A percentile compares a stretch with the other conserved stretches of the same genome.
Conservation (phyloP, 2,888 invertebrate species). For the Pheosia gnoma region DNA sequence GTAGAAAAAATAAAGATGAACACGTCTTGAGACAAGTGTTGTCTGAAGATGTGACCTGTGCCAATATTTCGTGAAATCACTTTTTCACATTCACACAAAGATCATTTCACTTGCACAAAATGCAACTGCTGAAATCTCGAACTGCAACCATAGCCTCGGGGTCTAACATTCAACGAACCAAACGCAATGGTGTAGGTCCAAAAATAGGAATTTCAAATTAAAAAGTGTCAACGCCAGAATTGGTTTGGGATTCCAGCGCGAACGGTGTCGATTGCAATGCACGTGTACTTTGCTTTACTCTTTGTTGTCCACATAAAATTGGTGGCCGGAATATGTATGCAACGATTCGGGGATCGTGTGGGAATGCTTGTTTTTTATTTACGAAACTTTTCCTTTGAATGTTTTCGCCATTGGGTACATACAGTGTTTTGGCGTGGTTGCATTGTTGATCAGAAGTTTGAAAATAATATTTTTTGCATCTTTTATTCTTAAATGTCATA, state of each 20-base stretch:
- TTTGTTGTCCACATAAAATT: constrained; percentile 28
- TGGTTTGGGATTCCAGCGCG: constrained; percentile 33
- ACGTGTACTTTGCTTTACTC: constrained; percentile 35
- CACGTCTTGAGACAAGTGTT: not conserved
- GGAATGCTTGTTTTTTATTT: not conserved
- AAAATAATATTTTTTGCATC: no score
- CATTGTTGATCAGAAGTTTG: no score
- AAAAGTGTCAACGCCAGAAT: constrained; percentile 59
- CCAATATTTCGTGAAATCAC: not conserved
- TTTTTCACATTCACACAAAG: not conserved
- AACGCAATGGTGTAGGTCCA: constrained; percentile 23
- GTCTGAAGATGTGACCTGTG: not conserved
- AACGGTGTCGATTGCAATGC: constrained; percentile 50
- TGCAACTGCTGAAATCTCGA: not conserved
- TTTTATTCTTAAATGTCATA: no score
- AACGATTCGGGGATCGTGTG: constrained; percentile 8
- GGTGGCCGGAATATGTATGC: constrained; percentile 30
- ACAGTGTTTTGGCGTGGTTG: no score
- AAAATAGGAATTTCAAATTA: constrained; percentile 54
- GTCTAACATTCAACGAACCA: constrained; percentile 17
- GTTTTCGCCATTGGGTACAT: not conserved
- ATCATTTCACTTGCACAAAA: not conserved
- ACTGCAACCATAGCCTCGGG: not conserved
- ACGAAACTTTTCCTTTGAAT: not conserved
- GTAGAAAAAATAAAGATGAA: not conserved